Evolutionary conservation across 1,140 invertebrate species (phyloP).

Genomic region (Littorina saxatilis): DNA sequence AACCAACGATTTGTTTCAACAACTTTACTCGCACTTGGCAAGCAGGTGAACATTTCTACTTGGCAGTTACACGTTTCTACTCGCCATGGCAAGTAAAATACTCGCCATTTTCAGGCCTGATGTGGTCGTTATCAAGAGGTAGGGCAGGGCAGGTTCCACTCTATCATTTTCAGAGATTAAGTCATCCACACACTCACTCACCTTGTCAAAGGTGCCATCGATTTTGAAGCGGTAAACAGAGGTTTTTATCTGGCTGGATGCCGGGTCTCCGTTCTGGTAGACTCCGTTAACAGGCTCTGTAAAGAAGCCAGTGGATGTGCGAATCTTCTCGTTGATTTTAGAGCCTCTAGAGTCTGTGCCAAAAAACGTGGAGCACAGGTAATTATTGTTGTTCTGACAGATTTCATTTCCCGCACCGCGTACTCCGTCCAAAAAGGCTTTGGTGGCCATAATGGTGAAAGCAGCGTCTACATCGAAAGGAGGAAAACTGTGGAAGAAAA

Average conservation of each 20-base stretch:
- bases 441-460: conserved; percentile 23
- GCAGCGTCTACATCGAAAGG: background rate
- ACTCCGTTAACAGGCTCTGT: background rate
- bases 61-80: too few species aligned
- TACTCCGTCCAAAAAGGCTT: background rate
- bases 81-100: too few species aligned
- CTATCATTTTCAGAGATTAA: too few species aligned
- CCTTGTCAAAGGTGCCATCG: too few species aligned
- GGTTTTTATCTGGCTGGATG: background rate
- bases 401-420: background rate
- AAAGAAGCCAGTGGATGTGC: background rate
- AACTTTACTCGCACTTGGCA: too few species aligned
- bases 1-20: too few species aligned
- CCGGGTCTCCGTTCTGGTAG: background rate
- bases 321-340: background rate
- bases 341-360: background rate
- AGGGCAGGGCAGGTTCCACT: too few species aligned
- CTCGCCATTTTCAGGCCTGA: too few species aligned
- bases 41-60: too few species aligned
- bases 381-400: background rate
- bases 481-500: background rate
- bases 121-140: too few species aligned
- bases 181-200: too few species aligned
- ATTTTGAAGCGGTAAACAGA: too few species aligned
- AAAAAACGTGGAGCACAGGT: conserved; percentile 7